Evolutionary conservation across 2,888 invertebrate genomes (phyloP).

Genomic region (Megastigmus dorsalis): DNA sequence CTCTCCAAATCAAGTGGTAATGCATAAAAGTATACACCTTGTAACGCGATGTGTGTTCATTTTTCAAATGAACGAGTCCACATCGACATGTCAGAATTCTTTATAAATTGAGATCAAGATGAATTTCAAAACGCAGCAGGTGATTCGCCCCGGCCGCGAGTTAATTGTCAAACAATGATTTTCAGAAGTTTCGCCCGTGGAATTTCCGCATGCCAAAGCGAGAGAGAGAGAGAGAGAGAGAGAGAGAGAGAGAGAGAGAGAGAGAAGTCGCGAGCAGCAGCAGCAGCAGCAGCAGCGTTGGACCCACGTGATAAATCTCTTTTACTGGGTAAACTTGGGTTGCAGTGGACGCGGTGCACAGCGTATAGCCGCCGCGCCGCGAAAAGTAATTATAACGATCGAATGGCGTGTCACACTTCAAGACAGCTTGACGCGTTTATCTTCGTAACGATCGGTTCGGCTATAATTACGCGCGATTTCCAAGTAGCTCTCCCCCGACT

Average conservation of each 20-base stretch:
- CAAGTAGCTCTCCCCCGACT: constrained; percentile 19
- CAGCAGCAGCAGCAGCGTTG: background rate
- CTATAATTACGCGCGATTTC: constrained; percentile 46
- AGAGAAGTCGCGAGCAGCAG: background rate
- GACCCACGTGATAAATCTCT: constrained; percentile 34
- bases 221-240: too few species aligned
- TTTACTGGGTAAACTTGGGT: constrained; percentile 8
- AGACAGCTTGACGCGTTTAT: constrained; percentile 47
- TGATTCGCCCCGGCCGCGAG: constrained; percentile 13
- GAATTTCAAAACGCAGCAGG: constrained; percentile 38
- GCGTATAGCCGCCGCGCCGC: background rate
- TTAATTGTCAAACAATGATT: constrained; percentile 51
- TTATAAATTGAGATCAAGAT: constrained; percentile 38
- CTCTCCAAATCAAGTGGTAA: too few species aligned
- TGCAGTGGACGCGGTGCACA: background rate
- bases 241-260: too few species aligned
- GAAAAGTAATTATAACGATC: constrained; percentile 51
- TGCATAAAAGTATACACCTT: too few species aligned
- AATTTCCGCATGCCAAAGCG: constrained; percentile 27
- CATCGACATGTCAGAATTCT: constrained; percentile 5
- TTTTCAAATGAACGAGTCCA: background rate
- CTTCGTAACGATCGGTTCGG: constrained; percentile 35
- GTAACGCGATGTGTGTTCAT: background rate
- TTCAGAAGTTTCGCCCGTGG: constrained; percentile 32
- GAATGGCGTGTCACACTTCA: constrained; percentile 41